Percentiles rank a stretch among this genome's conserved stretches.
Evolutionary conservation across 1,140 invertebrate species (phyloP).

Genomic region (Danaus melanippus): DNA sequence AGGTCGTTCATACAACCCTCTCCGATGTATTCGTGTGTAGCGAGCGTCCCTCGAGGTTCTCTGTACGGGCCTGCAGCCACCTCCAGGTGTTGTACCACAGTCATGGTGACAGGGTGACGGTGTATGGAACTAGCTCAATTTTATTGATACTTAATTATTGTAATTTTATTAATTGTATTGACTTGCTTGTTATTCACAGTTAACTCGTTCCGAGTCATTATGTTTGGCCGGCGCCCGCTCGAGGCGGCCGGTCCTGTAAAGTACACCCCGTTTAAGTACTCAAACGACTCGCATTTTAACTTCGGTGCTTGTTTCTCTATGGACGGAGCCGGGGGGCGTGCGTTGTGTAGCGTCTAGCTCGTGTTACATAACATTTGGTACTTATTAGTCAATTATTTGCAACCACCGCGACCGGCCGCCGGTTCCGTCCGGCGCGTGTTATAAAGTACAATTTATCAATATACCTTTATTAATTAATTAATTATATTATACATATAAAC

Average conservation of each 20-base stretch:
- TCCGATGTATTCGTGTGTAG: neutral
- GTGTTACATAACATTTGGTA: slow-evolving; percentile 12
- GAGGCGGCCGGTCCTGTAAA: no score
- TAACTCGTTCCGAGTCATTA: slow-evolving; percentile 15
- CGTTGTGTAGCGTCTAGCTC: slow-evolving; percentile 12
- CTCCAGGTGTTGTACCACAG: slow-evolving; percentile 21
- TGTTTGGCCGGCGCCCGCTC: no score
- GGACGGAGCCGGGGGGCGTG: slow-evolving; percentile 23
- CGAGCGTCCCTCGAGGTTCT: slow-evolving; percentile 1
- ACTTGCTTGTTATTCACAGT: slow-evolving; percentile 57
- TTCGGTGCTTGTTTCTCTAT: slow-evolving; percentile 45
- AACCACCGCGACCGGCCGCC: slow-evolving; percentile 23
- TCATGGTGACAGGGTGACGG: slow-evolving; percentile 29
- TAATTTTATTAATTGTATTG: slow-evolving; percentile 51
- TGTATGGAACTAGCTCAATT: slow-evolving; percentile 65
- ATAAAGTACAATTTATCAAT: slow-evolving; percentile 54
- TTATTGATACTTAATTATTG: slow-evolving; percentile 63
- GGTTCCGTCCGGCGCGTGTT: slow-evolving; percentile 33
- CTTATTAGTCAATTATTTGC: slow-evolving; percentile 36
- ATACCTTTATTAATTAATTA: slow-evolving; percentile 42
- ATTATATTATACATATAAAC: slow-evolving; percentile 21
- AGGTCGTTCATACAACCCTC: slow-evolving; percentile 7
- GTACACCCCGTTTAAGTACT: slow-evolving; percentile 30
- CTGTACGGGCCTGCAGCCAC: slow-evolving; percentile 16
- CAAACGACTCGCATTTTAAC: slow-evolving; percentile 44